A percentile compares a stretch with the other conserved stretches of the same genome.
Evolutionary conservation across 1,140 invertebrate species (phyloP).

Genomic region (Cataglyphis hispanica): DNA sequence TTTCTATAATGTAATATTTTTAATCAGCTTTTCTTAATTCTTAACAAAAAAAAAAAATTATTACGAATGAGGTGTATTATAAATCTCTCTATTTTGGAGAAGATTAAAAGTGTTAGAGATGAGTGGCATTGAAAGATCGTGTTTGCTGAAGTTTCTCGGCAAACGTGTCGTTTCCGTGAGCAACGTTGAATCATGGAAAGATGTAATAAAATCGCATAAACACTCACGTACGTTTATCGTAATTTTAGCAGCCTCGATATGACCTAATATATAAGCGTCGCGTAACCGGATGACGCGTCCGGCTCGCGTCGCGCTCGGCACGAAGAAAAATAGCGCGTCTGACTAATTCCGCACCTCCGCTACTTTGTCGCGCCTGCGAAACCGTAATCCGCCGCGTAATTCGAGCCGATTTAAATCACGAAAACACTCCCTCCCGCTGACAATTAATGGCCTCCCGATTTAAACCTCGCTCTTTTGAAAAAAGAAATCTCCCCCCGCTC

Average conservation of each 20-base stretch:
- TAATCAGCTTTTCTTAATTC: too few species aligned
- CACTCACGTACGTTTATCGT: neutral
- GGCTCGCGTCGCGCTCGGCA: neutral
- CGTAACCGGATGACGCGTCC: conserved; percentile 66
- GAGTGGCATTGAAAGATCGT: neutral
- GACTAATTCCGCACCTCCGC: conserved; percentile 69
- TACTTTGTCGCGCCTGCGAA: conserved; percentile 69
- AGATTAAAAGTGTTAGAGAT: neutral
- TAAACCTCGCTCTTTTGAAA: conserved; percentile 8
- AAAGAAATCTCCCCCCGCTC: neutral
- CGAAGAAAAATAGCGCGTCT: conserved; percentile 73
- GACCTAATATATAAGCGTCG: conserved; percentile 56
- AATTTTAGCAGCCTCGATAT: conserved; percentile 72
- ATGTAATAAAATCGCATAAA: conserved; percentile 30
- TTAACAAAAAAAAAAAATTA: too few species aligned
- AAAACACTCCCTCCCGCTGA: neutral
- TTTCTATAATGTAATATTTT: too few species aligned
- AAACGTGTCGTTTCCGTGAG: neutral
- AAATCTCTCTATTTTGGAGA: too few species aligned
- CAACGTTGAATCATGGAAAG: neutral
- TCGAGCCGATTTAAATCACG: conserved; percentile 71
- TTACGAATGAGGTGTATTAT: neutral
- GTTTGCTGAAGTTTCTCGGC: neutral
- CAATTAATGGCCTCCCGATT: conserved; percentile 32
- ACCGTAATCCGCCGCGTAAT: conserved; percentile 62